Evolutionary conservation across 2,113 vertebrate species (phyloP).

Genomic region (Setophaga coronata): DNA sequence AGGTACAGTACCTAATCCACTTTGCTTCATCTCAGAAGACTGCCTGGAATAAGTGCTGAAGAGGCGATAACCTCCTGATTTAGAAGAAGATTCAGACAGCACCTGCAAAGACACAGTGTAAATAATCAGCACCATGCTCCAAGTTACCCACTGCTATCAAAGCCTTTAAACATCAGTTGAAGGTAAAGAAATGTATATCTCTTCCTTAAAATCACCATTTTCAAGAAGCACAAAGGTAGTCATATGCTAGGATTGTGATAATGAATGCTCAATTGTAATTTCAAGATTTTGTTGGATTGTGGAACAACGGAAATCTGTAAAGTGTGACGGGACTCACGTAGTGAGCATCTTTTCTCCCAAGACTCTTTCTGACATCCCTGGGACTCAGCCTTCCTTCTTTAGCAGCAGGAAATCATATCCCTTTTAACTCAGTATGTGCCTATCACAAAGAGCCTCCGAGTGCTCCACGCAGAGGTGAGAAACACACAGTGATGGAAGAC

Average conservation of each 20-base stretch:
- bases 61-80: slow-evolving; percentile 89
- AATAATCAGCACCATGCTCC: neutral
- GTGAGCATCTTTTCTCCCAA: neutral
- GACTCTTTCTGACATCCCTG: neutral
- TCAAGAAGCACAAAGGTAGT: neutral
- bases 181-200: neutral
- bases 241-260: neutral
- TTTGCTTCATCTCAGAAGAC: slow-evolving; percentile 95
- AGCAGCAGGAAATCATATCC: neutral
- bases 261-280: neutral
- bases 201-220: neutral
- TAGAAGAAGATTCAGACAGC: slow-evolving; percentile 92
- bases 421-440: neutral
- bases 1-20: slow-evolving; percentile 88
- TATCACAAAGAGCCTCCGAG: neutral
- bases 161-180: neutral
- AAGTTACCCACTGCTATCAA: neutral
- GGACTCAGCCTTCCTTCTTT: neutral
- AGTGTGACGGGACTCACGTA: neutral
- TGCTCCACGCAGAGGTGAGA: neutral
- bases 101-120: slow-evolving; percentile 76
- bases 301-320: neutral
- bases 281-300: neutral
- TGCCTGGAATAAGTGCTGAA: slow-evolving; percentile 93
- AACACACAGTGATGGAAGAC: neutral